These are phyloP conservation scores for Mormyrops boulengeri DNA, from an alignment of 2,797 vertebrate genomes.

Conservation along the genomic window DNA sequence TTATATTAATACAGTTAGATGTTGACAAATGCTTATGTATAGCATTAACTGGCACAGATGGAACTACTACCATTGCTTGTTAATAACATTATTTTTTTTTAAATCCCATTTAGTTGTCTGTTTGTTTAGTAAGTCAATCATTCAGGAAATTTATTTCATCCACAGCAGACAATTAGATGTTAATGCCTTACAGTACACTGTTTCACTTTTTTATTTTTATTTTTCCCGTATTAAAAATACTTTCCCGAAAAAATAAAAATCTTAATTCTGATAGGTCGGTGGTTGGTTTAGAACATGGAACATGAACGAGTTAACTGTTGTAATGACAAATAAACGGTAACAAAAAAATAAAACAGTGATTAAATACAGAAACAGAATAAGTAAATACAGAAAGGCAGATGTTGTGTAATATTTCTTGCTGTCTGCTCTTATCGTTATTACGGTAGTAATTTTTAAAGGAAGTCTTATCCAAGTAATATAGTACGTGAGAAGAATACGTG, in stretches of 20 bases:
- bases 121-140: background rate
- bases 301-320: background rate
- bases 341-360: background rate
- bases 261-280: background rate
- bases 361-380: background rate
- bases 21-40: background rate
- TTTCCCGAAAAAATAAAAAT: background rate
- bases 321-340: background rate
- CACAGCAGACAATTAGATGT: background rate
- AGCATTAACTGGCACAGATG: background rate
- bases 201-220: background rate
- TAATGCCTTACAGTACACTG: background rate
- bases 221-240: background rate
- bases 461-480: conserved; percentile 73
- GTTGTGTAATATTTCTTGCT: background rate
- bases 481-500: conserved; percentile 43
- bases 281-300: background rate
- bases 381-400: background rate
- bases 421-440: conserved; percentile 45
- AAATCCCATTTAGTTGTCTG: background rate
- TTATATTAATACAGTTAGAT: background rate
- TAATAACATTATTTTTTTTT: background rate
- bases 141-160: background rate
- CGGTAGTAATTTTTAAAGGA: conserved; percentile 59
- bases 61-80: background rate